Base-by-base conservation (phyloP, 2,888 invertebrate genomes). In the Lapara coniferarum region DNA sequence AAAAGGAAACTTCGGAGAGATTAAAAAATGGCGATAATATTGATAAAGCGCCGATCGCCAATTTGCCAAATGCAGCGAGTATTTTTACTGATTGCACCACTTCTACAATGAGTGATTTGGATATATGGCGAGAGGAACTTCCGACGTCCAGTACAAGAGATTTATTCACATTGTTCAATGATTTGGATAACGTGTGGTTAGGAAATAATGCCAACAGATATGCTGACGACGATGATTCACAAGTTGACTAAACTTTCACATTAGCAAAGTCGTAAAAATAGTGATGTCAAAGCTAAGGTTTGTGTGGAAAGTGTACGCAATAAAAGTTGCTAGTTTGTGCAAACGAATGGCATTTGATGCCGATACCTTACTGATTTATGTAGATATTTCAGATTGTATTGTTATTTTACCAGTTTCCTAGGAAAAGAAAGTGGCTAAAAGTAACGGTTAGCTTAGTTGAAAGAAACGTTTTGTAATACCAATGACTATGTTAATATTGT, bases 1-100 rank as follows among this genome's bases (percentile, higher is more conserved):
- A 93, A 75, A 88, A 78, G 52, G 93, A 92, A 75, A 93, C 93
- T 0, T 81, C 74, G 59, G 86, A 88, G 55, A 82, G 93, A n/a
- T 76, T 87, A 10, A 84, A 84, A 69, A 76, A 79, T 30, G 84
- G 81, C 66, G 70, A 75, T 16, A 69, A 70, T 25, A 73, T 70
- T 16, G 37, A 59, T 30, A 71, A 70, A 52, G 19, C 44, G 68
- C 6, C 13, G 37, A 56, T 46, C n/a, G 52, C 63, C 16, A 66
- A 69, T 67, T 68, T 75, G 13, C 70, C 79, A 44, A 75, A 71
- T 16, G 52, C 57, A 8, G 49, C 70, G 6, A 70, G 66, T 37
- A 25, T 74, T 10, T 77, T 74, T 55, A 67, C 70, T 25, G 73
- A 66, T 6, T 73, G 74, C 10, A 58, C 70, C 10, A 77, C 75